Percentiles rank a stretch among this genome's conserved stretches.
These are phyloP conservation scores for Acanthornis magna DNA, from an alignment of 2,797 vertebrate genomes.

Conservation along the genomic window DNA sequence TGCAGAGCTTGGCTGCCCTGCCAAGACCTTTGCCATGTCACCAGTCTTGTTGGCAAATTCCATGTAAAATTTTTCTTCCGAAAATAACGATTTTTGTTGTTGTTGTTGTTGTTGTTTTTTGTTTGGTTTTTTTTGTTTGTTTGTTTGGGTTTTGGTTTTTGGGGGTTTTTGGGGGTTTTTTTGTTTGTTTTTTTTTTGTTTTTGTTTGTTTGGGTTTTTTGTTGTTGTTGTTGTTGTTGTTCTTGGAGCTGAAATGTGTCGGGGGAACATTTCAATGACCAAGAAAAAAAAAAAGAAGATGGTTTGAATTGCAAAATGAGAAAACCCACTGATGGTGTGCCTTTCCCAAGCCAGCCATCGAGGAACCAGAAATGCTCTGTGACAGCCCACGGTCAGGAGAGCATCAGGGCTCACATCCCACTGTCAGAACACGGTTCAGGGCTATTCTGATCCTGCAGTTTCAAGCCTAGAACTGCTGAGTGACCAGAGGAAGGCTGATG, in stretches of 20 bases:
- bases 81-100: not conserved
- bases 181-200: too few relatives aligned
- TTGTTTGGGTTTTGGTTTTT: too few relatives aligned
- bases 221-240: too few relatives aligned
- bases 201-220: too few relatives aligned
- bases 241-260: not conserved
- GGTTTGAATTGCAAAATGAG: not conserved
- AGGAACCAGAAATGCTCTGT: not conserved
- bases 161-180: too few relatives aligned
- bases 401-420: not conserved
- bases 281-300: too few relatives aligned
- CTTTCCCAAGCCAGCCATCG: rapidly evolving
- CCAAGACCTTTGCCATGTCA: not conserved
- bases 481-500: not conserved
- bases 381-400: not conserved
- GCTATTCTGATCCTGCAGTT: not conserved
- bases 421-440: not conserved
- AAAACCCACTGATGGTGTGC: not conserved
- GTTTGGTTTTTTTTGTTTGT: too few relatives aligned
- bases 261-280: not conserved
- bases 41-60: not conserved
- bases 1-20: not conserved
- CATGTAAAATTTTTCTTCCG: not conserved
- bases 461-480: not conserved
- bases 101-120: not conserved